Evolutionary conservation across 2,113 vertebrate genomes (phyloP).

Genomic region (Lepisosteus osseus): DNA sequence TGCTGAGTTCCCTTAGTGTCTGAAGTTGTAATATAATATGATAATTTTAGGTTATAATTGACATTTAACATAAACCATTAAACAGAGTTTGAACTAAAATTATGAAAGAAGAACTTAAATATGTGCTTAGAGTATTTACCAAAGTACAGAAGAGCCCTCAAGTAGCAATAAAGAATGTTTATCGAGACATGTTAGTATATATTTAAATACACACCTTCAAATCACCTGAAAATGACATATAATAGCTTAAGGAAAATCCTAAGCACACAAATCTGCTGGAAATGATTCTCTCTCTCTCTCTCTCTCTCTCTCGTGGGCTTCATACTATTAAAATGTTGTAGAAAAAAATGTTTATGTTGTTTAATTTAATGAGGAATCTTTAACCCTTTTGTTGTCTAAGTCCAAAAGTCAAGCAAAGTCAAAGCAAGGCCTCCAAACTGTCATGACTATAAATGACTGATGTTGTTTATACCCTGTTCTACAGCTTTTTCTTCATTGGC

Average conservation of each 20-base stretch:
- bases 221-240: conserved; percentile 46
- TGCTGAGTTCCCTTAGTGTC: conserved; percentile 2
- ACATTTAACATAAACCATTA: conserved; percentile 2
- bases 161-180: conserved; percentile 64
- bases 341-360: background rate
- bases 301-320: conserved; percentile 49
- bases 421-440: too few relatives aligned
- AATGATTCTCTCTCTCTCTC: conserved; percentile 28
- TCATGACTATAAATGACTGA: too few relatives aligned
- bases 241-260: conserved; percentile 49
- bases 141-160: conserved; percentile 49
- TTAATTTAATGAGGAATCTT: background rate
- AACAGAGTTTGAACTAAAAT: background rate
- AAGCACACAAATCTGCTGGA: conserved; percentile 41
- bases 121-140: conserved; percentile 16
- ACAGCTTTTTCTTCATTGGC: too few relatives aligned
- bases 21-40: conserved; percentile 7
- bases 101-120: conserved; percentile 26
- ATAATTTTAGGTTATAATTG: conserved; percentile 1
- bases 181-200: conserved; percentile 45
- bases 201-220: conserved; percentile 28
- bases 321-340: conserved; percentile 49
- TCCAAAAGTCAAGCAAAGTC: too few relatives aligned
- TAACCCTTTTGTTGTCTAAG: conserved; percentile 6
- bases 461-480: too few relatives aligned